These are phyloP conservation scores for Myiotriccus ornatus DNA, from an alignment of 2,797 vertebrate genomes.

Conservation along the genomic window DNA sequence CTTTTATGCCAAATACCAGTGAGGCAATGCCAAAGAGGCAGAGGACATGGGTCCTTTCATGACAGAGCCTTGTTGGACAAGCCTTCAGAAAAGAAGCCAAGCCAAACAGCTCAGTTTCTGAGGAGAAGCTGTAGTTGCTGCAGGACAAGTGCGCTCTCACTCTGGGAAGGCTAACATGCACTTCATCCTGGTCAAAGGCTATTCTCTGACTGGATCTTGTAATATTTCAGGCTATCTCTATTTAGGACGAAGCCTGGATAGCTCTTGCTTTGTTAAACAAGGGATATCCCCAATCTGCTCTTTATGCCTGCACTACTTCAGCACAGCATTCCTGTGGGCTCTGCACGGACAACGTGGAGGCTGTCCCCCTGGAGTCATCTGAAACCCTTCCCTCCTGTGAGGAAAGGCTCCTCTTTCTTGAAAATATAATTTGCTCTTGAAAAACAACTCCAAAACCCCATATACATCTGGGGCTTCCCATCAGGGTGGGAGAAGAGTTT, in stretches of 20 bases:
- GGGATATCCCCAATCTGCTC: neutral
- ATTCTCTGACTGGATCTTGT: neutral
- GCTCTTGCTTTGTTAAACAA: neutral
- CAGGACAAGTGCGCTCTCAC: rapidly evolving
- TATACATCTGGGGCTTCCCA: neutral
- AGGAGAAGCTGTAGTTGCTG: neutral
- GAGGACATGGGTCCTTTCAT: neutral
- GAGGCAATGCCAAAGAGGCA: rapidly evolving
- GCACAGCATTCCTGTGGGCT: rapidly evolving
- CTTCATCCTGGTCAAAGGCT: neutral
- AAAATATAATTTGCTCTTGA: neutral
- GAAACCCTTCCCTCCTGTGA: neutral
- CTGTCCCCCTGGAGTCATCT: rapidly evolving
- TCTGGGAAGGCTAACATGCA: neutral
- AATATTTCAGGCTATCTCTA: neutral
- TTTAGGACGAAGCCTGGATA: neutral
- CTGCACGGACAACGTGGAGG: rapidly evolving
- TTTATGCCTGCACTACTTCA: neutral
- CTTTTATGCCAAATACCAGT: neutral
- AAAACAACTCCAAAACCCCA: neutral
- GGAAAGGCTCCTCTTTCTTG: neutral
- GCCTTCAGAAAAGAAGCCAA: neutral
- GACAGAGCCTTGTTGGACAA: neutral
- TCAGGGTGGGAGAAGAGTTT: neutral
- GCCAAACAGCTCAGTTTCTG: neutral